Base-by-base conservation (phyloP, 2,888 invertebrate genomes). In the Hyalella azteca region DNA sequence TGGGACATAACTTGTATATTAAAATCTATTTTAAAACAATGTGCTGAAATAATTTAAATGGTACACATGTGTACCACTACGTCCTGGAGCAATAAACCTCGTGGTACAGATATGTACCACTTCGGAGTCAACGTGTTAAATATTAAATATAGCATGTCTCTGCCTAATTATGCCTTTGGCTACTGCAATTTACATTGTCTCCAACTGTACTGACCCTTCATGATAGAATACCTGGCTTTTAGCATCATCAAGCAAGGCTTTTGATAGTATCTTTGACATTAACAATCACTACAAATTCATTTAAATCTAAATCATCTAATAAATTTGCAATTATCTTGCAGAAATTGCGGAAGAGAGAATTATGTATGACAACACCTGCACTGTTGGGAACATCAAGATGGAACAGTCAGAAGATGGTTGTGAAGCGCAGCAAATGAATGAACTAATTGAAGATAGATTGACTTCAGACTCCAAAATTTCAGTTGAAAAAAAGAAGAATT, bases 61-160 rank as follows among this genome's bases (percentile, higher is more conserved):
- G 39, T 41, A 73, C 5, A 45, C 22, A 45, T 41, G 41, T 41
- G 22, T 73, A 73, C 22, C 73, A 73, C 73, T 73, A 45, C 45
- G 4, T 73, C 22, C 26, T 41, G 40, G 32, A 73, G 45, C 36
- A 73, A 73, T 73, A 41, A 19, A 40, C 39, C 39, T 73, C 15
- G 39, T 73, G 73, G 73, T 73, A 73, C 73, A 73, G 2, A 73
- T 22, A 45, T 73, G 7, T 73, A 73, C 45, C 73, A 73, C 9
- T 41, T 32, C 11, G 29, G 41, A 45, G 41, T 73, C 41, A 73
- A 73, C 36, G 29, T 73, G 41, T 73, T 73, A 36, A 36, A 29
- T 54, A 19, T 1, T 19, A 45, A 45, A 1, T 15, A 19, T 19
- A 45, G 45, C 45, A 45, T n/a, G n/a, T n/a, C n/a, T n/a, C n/a